phyloP scores from a whole-genome alignment of 1,140 invertebrate genomes.

The Carcinoscorpius rotundicauda region DNA sequence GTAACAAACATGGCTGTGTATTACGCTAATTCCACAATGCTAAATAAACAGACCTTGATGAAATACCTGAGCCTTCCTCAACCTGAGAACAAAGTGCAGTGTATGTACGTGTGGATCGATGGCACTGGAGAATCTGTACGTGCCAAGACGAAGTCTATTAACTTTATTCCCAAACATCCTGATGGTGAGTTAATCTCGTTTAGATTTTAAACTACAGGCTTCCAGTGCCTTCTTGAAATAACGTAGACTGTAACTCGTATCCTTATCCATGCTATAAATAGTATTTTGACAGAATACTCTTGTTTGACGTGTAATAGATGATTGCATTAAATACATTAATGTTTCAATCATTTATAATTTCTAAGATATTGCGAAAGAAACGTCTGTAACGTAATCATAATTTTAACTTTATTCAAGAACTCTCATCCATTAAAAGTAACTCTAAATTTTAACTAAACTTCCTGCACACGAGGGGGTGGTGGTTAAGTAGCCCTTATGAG shows the following conservation, averaged over 20 bases:
- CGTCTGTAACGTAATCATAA: too few species aligned
- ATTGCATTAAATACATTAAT: too few species aligned
- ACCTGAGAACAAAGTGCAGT: conserved; percentile 60
- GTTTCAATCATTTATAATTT: too few species aligned
- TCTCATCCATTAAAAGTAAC: too few species aligned
- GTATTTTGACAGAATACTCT: background rate
- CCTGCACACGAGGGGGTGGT: too few species aligned
- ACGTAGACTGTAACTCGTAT: too few species aligned
- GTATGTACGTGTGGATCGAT: conserved; percentile 93
- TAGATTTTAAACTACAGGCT: background rate
- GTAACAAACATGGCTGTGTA: background rate
- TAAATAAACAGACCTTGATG: conserved; percentile 7
- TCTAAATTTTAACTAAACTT: too few species aligned
- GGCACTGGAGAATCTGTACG: conserved; percentile 78
- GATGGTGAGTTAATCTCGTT: conserved; percentile 7
- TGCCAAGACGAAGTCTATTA: conserved; percentile 69
- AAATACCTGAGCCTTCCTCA: conserved; percentile 60
- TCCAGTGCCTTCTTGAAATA: too few species aligned
- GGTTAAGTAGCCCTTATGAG: too few species aligned
- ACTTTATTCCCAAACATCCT: conserved; percentile 20
- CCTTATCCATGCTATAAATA: too few species aligned
- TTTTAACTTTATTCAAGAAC: too few species aligned
- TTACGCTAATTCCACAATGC: conserved; percentile 2
- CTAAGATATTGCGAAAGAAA: too few species aligned
- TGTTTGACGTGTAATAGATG: background rate